Evolutionary conservation across 2,797 vertebrate species (phyloP), one percentile per base, ranked within the genome.

Genomic region (Lycodopsis pacificus): DNA sequence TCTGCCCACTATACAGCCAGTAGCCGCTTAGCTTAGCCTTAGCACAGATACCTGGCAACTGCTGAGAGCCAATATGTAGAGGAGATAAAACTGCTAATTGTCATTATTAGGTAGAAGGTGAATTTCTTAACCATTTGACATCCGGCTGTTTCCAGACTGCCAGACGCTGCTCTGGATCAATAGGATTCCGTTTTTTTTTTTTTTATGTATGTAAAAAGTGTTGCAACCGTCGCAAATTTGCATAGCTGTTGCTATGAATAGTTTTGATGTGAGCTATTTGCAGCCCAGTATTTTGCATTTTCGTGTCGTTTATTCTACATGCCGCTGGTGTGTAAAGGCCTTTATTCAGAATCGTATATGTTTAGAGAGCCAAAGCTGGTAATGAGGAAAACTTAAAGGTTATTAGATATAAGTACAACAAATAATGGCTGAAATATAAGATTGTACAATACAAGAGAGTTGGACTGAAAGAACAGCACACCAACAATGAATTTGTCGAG

Each of bases 31-130:
- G 48, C 57, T 65, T 44, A 32, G n/a, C 20, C 20, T 59, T 22
- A 57, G 44, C 42, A 65, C 32, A 73, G 49, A 61, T n/a, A 48
- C 2, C 59, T 34, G 14, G 12, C 71, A 51, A 44, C 48, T 49
- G 32, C 22, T 40, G 27, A 65, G 38, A 42, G n/a, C 15, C 57
- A 64, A 42, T 12, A 65, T 32, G 7, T 10, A 14, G 44, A 53
- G 65, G 32, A 36, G 7, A 66, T 65, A 22, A 34, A 49, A 51
- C 64, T 34, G 7, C 5, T 19, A 65, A n/a, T 0, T 61, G n/a
- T 53, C 49, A 25, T 53, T 25, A 2, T 53, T 22, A 53, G 11
- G n/a, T 12, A 25, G n/a, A 12, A 25, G 11, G 49, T 4, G 49
- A 8, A 49, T 20, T 49, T 49, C 46, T 49, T 22, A n/a, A 51